Evolutionary conservation across 2,113 vertebrate species (phyloP), one percentile per base, ranked within the genome.

Genomic region (Stomatorhinus ivindoensis): DNA sequence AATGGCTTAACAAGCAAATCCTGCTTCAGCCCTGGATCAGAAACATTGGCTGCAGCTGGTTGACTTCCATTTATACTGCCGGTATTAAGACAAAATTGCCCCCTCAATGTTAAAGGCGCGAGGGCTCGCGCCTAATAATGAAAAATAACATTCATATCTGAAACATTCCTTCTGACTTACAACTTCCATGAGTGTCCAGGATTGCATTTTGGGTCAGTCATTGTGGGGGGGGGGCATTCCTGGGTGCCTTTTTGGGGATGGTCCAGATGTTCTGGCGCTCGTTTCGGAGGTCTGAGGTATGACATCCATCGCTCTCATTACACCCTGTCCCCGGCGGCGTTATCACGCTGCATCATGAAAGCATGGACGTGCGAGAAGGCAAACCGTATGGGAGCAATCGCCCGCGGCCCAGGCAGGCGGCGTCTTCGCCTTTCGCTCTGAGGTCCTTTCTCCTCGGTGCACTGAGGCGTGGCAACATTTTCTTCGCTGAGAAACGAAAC

Each of bases 211-310:
- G 2, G 17, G 11, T 55, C 39, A 44, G 53, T 44, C 19, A 42
- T 58, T 65, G 15, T 4, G 39, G 15, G 50, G 27, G 31, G 27
- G 50, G 27, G 47, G 13, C 11, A 86, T 51, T 35, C 27, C n/a
- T 35, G 27, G 27, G 5, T 51, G 47, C 19, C 46, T 50, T 86
- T 35, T 55, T 87, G 85, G 50, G 53, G 31, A 47, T 13, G 24
- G 5, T 87, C 85, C 85, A 87, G n/a, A 87, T 87, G 84, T 47
- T 86, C 84, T 51, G 47, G 85, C 21, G 7, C 85, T 87, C 1
- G 11, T 50, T 86, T 86, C 10, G 19, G 47, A 47, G 83, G 83
- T 85, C 85, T 87, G 85, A 27, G 50, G 31, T 9, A 7, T 87
- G 5, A 42, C 50, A 9, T 87, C 83, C n/a, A 50, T 86, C 47